Evolutionary conservation across 2,888 invertebrate genomes (phyloP), one percentile per base, ranked within the genome.

Genomic region (Mesorhabditis belari): DNA sequence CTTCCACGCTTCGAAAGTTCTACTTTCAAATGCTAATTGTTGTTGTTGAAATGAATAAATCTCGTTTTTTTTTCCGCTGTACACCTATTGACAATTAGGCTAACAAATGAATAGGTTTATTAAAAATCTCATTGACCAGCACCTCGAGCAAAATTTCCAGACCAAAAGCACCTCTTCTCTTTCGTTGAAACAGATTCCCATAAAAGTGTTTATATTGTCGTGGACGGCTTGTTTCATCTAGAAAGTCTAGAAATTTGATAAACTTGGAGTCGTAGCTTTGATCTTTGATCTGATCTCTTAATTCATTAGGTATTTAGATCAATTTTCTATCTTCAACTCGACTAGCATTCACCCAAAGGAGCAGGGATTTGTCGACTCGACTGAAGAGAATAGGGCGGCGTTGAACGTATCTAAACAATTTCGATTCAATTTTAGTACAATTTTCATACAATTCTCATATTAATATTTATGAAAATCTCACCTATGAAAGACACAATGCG

Each of bases 181-280:
- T 57, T 78, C 78, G 62, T 77, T 78, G 69, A 76, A 78, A 9
- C 69, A 64, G 66, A 78, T 78, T n/a, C 96, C 96, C 82, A 95
- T 91, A 85, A 96, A 96, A 59, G 92, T 91, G 85, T 95, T 95
- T 69, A 96, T 87, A 84, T 96, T 95, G 83, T 93, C 92, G 84
- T 96, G 95, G 44, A 92, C 88, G 76, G 95, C 84, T 82, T 94
- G 93, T 62, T 95, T 87, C 81, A 96, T 85, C 85, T 85, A 63
- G 26, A 63, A 57, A 27, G 21, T 53, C 4, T 12, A 44, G 35
- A 25, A 35, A 35, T 35, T 35, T 0, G 44, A n/a, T 35, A 35
- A 35, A 1, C n/a, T 35, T 27, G 17, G 4, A 5, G 23, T 21
- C 24, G 6, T 4, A n/a, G 52, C 5, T 23, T 17, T 35, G 9